Evolutionary conservation across 2,888 invertebrate genomes (phyloP).

Genomic region (Lampropteryx suffumata): DNA sequence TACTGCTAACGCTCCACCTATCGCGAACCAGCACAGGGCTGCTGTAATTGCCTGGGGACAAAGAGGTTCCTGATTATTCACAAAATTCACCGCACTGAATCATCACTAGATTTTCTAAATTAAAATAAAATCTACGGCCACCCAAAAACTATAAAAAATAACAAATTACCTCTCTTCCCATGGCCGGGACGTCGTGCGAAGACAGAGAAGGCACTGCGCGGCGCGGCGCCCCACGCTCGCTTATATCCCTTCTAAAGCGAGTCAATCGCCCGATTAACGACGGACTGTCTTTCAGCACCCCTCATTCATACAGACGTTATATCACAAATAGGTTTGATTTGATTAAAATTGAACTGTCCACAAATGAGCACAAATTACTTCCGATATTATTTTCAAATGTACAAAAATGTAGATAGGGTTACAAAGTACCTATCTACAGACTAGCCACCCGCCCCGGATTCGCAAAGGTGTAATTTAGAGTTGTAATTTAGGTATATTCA

Average conservation of each 20-base stretch:
- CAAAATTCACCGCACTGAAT: conserved; percentile 4
- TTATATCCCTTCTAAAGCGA: conserved; percentile 59
- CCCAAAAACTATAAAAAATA: too few relatives aligned
- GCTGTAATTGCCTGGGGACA: conserved; percentile 60
- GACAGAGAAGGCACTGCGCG: conserved; percentile 65
- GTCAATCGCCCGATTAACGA: conserved; percentile 11
- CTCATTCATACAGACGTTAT: conserved; percentile 49
- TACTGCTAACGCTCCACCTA: conserved; percentile 46
- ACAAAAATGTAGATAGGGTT: background rate
- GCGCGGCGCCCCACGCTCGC: conserved; percentile 54
- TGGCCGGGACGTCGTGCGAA: conserved; percentile 55
- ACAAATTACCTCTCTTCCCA: conserved; percentile 71
- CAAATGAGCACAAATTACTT: conserved; percentile 43
- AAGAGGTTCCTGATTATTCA: conserved; percentile 31
- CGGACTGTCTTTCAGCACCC: conserved; percentile 39
- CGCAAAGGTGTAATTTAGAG: too few relatives aligned
- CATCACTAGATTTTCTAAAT: conserved; percentile 1
- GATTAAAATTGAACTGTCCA: conserved; percentile 36
- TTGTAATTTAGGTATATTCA: too few relatives aligned
- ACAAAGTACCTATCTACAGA: too few relatives aligned
- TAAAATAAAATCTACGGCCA: conserved; percentile 6
- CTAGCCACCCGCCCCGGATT: too few relatives aligned
- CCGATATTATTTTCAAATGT: conserved; percentile 37
- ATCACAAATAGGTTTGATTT: conserved; percentile 47
- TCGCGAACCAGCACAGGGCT: conserved; percentile 56